A percentile compares a stretch with the other conserved stretches of the same genome.
phyloP scores from a whole-genome alignment of 2,113 vertebrate genomes.

The Zapus hudsonius region DNA sequence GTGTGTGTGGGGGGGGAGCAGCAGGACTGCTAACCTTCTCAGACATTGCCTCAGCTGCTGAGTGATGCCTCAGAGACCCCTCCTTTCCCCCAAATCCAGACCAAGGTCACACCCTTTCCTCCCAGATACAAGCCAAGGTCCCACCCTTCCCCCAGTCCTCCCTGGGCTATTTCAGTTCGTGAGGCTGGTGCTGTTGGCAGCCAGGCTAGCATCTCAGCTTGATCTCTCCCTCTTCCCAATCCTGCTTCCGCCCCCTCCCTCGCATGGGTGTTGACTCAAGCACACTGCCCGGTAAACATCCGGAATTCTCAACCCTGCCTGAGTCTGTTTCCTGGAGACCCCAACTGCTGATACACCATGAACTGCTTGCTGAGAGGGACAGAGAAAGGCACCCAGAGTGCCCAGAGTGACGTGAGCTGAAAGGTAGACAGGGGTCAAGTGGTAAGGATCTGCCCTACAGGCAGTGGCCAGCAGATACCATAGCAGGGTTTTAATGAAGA shows the following conservation, averaged over 20 bases:
- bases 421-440: not conserved
- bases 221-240: slow-evolving; percentile 31
- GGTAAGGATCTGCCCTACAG: not conserved
- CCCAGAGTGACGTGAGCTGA: not conserved
- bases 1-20: too few relatives aligned
- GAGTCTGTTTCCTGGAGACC: slow-evolving; percentile 57
- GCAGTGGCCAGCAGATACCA: not conserved
- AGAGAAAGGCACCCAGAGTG: not conserved
- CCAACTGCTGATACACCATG: not conserved
- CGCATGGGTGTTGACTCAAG: slow-evolving; percentile 46
- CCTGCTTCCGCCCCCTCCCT: slow-evolving; percentile 44
- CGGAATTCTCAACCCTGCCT: slow-evolving; percentile 28
- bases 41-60: not conserved
- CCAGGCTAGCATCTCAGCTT: not conserved
- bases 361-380: not conserved
- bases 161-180: not conserved
- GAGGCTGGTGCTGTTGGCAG: not conserved
- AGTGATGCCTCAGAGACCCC: not conserved
- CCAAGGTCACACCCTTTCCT: slow-evolving; percentile 25
- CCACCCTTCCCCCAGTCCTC: not conserved
- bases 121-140: not conserved
- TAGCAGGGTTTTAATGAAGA: not conserved
- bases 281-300: slow-evolving; percentile 69
- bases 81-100: not conserved
- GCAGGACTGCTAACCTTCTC: not conserved